These are phyloP conservation scores for Epizoanthus stellaris DNA, from an alignment of 92 coral and sea anemone genomes.

Conservation along the genomic window DNA sequence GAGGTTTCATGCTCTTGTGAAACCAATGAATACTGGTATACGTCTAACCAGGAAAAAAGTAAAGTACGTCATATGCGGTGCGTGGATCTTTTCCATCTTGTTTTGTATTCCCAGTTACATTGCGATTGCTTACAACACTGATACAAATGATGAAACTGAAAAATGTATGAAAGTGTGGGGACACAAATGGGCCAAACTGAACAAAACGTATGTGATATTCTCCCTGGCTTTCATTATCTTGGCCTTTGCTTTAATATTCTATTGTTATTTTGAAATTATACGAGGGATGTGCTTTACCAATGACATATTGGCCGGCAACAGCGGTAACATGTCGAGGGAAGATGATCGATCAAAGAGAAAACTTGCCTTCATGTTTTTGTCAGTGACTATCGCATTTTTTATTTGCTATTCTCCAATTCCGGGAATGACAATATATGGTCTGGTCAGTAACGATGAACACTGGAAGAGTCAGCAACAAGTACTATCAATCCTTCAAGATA, in stretches of 20 bases:
- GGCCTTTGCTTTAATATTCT: not conserved
- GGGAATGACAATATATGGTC: not conserved
- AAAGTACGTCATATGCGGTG: not conserved
- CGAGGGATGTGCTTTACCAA: conserved; percentile 35
- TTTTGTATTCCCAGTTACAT: not conserved
- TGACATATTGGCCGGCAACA: not conserved
- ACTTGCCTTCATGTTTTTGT: conserved; percentile 18
- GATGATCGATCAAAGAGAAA: conserved; percentile 13
- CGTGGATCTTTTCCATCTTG: not conserved
- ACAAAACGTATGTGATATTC: not conserved
- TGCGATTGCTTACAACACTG: not conserved
- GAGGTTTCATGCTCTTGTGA: not conserved
- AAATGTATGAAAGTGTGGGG: conserved; percentile 4
- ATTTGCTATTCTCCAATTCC: not conserved
- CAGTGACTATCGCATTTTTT: conserved; percentile 3
- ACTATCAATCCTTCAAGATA: conserved; percentile 10
- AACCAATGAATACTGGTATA: not conserved
- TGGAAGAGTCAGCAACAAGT: not conserved
- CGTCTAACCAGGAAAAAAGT: not conserved
- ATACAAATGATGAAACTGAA: not conserved
- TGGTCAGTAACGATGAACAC: not conserved
- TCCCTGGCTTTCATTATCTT: not conserved
- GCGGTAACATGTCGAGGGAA: not conserved
- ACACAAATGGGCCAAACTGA: conserved; percentile 4
- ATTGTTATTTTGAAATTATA: conserved; percentile 18